These are phyloP conservation scores for Puffinus mauretanicus DNA, from an alignment of 2,113 vertebrate genomes.

Conservation along the genomic window DNA sequence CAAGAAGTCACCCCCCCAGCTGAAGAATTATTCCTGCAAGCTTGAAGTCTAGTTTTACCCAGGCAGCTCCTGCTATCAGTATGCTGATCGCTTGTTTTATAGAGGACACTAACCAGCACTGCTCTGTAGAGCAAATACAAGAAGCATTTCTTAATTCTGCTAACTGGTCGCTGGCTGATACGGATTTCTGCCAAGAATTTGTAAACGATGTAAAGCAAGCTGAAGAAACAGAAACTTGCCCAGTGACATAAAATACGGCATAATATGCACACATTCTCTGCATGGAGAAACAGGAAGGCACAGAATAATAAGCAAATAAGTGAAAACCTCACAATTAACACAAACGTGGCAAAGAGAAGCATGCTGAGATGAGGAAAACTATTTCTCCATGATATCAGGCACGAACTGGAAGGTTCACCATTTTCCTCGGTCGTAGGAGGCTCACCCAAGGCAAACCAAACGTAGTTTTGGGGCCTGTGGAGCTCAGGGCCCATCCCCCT, in stretches of 20 bases:
- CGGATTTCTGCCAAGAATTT: not conserved
- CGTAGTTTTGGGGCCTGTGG: accelerated
- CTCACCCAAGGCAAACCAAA: not conserved
- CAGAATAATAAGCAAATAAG: not conserved
- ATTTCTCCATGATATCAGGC: not conserved
- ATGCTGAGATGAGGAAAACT: not conserved
- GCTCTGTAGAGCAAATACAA: not conserved
- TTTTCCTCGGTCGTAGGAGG: not conserved
- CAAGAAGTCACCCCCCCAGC: not conserved
- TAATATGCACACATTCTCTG: not conserved
- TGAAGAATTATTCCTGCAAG: not conserved
- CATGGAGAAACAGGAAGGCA: not conserved
- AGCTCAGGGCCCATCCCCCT: not conserved
- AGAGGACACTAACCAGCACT: not conserved
- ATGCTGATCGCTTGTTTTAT: not conserved
- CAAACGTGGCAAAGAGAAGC: not conserved
- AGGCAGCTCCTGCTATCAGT: not conserved
- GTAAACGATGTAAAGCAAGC: not conserved
- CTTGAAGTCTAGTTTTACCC: not conserved
- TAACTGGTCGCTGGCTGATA: not conserved
- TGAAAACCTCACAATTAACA: not conserved
- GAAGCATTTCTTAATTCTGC: not conserved
- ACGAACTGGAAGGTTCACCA: not conserved
- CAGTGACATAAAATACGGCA: not conserved
- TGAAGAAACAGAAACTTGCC: not conserved